phyloP scores from a whole-genome alignment of 2,797 vertebrate species.

The Anguilla obscura region DNA sequence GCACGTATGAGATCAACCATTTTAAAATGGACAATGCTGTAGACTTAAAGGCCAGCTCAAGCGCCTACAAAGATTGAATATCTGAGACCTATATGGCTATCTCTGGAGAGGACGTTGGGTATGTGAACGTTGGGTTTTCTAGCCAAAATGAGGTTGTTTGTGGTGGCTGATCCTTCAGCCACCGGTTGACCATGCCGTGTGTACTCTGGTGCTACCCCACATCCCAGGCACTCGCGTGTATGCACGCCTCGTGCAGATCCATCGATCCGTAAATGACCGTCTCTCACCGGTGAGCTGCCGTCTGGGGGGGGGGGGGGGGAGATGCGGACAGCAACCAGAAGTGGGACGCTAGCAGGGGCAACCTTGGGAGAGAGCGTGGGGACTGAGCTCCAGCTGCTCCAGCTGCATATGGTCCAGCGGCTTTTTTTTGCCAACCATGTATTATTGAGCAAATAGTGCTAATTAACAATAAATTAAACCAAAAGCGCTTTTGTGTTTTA shows the following conservation, averaged over 20 bases:
- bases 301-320: neutral
- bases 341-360: slow-evolving; percentile 13
- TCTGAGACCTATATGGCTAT: neutral
- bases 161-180: neutral
- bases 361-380: slow-evolving; percentile 38
- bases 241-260: neutral
- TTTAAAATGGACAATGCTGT: neutral
- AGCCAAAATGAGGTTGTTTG: too few species aligned
- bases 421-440: slow-evolving; percentile 23
- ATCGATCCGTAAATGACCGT: slow-evolving; percentile 12
- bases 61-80: neutral
- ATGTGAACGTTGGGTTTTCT: neutral
- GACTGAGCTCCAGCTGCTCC: neutral
- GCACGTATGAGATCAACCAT: neutral
- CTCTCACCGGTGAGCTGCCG: neutral
- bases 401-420: neutral
- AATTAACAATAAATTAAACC: slow-evolving; percentile 40
- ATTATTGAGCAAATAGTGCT: slow-evolving; percentile 50
- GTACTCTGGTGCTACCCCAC: neutral
- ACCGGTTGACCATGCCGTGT: neutral
- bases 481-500: neutral
- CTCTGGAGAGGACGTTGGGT: neutral
- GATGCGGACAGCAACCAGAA: neutral
- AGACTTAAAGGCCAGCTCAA: neutral
- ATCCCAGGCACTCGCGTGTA: neutral